These are phyloP conservation scores for Archegozetes longisetosus DNA, from an alignment of 1,140 invertebrate species.

Conservation along the genomic window DNA sequence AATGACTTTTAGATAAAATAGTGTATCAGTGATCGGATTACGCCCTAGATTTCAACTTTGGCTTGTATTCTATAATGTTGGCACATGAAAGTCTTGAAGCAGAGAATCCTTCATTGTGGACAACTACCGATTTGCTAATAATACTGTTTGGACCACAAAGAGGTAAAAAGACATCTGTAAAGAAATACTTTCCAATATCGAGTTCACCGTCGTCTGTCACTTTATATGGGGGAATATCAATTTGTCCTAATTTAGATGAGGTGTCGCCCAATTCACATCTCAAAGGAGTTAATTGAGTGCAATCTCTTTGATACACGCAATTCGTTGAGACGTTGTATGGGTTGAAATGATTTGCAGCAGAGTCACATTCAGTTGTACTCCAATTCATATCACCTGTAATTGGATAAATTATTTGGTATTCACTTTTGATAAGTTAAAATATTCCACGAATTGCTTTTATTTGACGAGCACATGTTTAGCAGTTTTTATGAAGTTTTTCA, in stretches of 20 bases:
- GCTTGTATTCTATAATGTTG: slow-evolving; percentile 19
- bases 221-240: slow-evolving; percentile 41
- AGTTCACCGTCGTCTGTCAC: slow-evolving; percentile 6
- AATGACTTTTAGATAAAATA: too few relatives aligned
- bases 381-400: slow-evolving; percentile 12
- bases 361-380: slow-evolving; percentile 45
- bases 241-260: slow-evolving; percentile 61
- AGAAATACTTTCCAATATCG: slow-evolving; percentile 21
- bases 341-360: slow-evolving; percentile 57
- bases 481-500: slow-evolving; percentile 18
- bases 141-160: slow-evolving; percentile 60
- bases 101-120: slow-evolving; percentile 47
- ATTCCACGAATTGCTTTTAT: neutral
- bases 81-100: slow-evolving; percentile 18
- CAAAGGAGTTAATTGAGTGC: slow-evolving; percentile 43
- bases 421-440: neutral
- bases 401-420: neutral
- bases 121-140: slow-evolving; percentile 58
- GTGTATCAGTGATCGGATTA: too few relatives aligned
- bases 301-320: slow-evolving; percentile 23
- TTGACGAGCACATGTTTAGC: neutral
- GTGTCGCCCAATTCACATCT: slow-evolving; percentile 81
- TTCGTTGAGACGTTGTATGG: slow-evolving; percentile 46
- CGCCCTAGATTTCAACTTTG: slow-evolving; percentile 1
- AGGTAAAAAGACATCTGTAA: slow-evolving; percentile 65